phyloP scores from a whole-genome alignment of 2,797 vertebrate genomes.

The Tachyglossus aculeatus region DNA sequence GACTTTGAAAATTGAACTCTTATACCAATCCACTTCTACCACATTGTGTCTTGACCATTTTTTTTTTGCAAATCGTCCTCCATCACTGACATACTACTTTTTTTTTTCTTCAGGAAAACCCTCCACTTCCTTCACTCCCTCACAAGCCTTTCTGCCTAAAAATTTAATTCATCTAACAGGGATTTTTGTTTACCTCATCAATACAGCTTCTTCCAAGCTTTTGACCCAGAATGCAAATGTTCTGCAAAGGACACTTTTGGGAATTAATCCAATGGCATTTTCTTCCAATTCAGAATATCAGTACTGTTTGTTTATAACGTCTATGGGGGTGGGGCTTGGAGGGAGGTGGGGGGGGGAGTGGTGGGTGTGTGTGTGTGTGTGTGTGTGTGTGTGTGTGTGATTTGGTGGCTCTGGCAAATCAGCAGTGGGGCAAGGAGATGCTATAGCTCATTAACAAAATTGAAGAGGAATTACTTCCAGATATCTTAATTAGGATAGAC shows the following conservation, averaged over 20 bases:
- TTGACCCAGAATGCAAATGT: slow-evolving; percentile 28
- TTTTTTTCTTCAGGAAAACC: slow-evolving; percentile 37
- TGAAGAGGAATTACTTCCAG: slow-evolving; percentile 15
- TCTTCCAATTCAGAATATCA: too few relatives aligned
- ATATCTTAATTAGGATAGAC: slow-evolving; percentile 13
- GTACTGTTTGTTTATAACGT: too few relatives aligned
- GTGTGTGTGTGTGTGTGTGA: too few relatives aligned
- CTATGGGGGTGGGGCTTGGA: too few relatives aligned
- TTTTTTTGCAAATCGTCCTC: slow-evolving; percentile 16
- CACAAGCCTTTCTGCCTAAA: slow-evolving; percentile 28
- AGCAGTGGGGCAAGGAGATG: too few relatives aligned
- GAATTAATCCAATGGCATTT: too few relatives aligned
- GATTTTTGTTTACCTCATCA: slow-evolving; percentile 40
- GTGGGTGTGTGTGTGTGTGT: too few relatives aligned
- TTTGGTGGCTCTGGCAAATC: too few relatives aligned
- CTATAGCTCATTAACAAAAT: not conserved
- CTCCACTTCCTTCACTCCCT: slow-evolving; percentile 26
- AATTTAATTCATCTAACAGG: slow-evolving; percentile 20
- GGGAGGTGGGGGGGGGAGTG: too few relatives aligned
- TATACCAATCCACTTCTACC: slow-evolving; percentile 23
- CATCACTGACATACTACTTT: slow-evolving; percentile 26
- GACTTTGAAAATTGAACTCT: slow-evolving; percentile 39
- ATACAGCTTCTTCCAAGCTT: slow-evolving; percentile 36
- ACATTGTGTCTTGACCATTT: slow-evolving; percentile 14
- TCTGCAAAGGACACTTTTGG: slow-evolving; percentile 27